Evolutionary conservation across 2,797 vertebrate species (phyloP).

Genomic region (Aphelocoma californica): DNA sequence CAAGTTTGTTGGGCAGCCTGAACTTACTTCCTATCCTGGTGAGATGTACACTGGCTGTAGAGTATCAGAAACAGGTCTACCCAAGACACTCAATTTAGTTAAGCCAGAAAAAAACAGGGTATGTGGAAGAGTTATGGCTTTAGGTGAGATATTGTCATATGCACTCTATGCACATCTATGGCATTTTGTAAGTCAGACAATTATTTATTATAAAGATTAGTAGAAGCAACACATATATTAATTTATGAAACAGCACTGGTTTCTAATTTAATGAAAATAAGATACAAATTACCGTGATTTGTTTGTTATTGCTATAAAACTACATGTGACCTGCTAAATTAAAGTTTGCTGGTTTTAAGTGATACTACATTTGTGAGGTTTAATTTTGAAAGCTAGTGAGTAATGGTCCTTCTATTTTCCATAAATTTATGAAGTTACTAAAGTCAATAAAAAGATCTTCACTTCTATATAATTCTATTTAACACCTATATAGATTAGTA

Average conservation of each 20-base stretch:
- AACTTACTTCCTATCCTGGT: neutral
- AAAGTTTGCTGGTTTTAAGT: neutral
- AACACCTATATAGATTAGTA: neutral
- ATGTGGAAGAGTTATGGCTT: neutral
- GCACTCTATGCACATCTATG: neutral
- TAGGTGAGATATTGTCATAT: neutral
- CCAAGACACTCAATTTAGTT: neutral
- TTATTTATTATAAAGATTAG: neutral
- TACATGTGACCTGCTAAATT: neutral
- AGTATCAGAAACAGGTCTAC: neutral
- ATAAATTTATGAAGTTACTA: neutral
- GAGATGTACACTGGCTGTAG: neutral
- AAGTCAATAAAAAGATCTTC: neutral
- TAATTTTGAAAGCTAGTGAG: neutral
- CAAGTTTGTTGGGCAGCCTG: neutral
- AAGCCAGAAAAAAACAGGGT: neutral
- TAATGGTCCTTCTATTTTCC: neutral
- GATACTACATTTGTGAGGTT: neutral
- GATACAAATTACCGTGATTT: neutral
- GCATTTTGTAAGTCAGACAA: neutral
- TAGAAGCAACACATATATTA: neutral
- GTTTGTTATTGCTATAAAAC: neutral
- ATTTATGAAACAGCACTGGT: neutral
- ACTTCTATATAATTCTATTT: neutral
- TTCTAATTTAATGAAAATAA: neutral